Evolutionary conservation across 1,140 invertebrate species (phyloP).

Genomic region (Drosophila elegans): DNA sequence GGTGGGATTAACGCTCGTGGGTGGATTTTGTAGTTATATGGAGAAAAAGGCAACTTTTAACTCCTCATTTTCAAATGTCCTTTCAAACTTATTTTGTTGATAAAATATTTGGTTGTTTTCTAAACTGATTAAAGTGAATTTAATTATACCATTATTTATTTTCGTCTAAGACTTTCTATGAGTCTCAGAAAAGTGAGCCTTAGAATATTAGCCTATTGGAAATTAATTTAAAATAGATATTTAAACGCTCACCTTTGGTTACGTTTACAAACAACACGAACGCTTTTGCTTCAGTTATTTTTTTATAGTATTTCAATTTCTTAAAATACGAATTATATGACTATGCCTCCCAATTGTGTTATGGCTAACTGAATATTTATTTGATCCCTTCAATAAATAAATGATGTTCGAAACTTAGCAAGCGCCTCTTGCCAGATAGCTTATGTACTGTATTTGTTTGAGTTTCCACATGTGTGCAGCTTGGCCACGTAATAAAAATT

Average conservation of each 20-base stretch:
- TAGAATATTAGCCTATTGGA: too few species aligned
- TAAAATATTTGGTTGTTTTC: background rate
- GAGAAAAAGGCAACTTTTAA: background rate
- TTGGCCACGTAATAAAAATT: slow-evolving; percentile 77
- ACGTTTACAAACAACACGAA: too few species aligned
- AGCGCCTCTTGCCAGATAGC: background rate
- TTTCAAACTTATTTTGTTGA: background rate
- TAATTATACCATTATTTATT: too few species aligned
- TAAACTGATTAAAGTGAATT: background rate
- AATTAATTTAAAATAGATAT: too few species aligned
- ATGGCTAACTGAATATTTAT: background rate
- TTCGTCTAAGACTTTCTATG: too few species aligned
- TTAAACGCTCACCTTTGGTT: too few species aligned
- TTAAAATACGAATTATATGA: too few species aligned
- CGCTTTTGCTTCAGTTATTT: too few species aligned
- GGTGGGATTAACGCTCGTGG: slow-evolving; percentile 2
- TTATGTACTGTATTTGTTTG: slow-evolving; percentile 5
- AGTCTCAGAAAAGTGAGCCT: too few species aligned
- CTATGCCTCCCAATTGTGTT: background rate
- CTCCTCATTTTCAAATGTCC: background rate
- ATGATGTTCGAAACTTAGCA: background rate
- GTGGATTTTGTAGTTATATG: slow-evolving; percentile 1
- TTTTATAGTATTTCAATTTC: too few species aligned
- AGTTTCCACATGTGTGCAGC: slow-evolving; percentile 31
- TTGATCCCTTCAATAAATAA: background rate